Evolutionary conservation across 1,140 invertebrate genomes (phyloP), one percentile per base, ranked within the genome.

Genomic region (Leucophenga varia): DNA sequence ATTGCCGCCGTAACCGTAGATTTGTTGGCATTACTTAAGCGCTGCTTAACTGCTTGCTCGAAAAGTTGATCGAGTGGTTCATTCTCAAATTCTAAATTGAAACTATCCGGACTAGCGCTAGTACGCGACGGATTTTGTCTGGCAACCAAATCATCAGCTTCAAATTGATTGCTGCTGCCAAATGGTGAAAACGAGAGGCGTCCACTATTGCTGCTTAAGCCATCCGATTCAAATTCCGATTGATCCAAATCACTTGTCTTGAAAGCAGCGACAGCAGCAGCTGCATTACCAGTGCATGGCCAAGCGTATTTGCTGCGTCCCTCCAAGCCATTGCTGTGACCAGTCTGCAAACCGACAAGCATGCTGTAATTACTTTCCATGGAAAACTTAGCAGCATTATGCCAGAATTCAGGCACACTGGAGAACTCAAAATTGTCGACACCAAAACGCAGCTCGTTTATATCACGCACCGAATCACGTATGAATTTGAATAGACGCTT

Each of bases 321-420:
- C 38, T 72, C 69, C 35, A 72, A 22, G 0, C 64, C 70, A 22
- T 67, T 72, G 37, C 56, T 68, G n/a, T 37, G 45, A 9, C 69
- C 65, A 2, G 65, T 53, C 50, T 72, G 69, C 21, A 72, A 40
- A 6, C 70, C 70, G 14, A 72, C 64, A 36, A 73, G 41, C 57
- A 72, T 70, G 57, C 69, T 68, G 55, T 72, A 72, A 47, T 46
- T 67, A 31, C 69, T 72, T 38, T 72, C 69, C 13, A 72, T 68
- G 21, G 70, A 73, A 35, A 64, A 70, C 44, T 64, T 73, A n/a
- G 59, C 52, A 16, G 52, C 39, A 1, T 43, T 54, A 12, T 43
- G 36, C 53, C 54, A 60, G 21, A 61, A 68, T 39, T 73, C 70
- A 0, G 61, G 65, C 4, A 53, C 40, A 25, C 47, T 53, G 45